Percentiles rank a stretch among this genome's conserved stretches.
Conservation (phyloP, 2,113 vertebrate genomes). For the Labeo catla region DNA sequence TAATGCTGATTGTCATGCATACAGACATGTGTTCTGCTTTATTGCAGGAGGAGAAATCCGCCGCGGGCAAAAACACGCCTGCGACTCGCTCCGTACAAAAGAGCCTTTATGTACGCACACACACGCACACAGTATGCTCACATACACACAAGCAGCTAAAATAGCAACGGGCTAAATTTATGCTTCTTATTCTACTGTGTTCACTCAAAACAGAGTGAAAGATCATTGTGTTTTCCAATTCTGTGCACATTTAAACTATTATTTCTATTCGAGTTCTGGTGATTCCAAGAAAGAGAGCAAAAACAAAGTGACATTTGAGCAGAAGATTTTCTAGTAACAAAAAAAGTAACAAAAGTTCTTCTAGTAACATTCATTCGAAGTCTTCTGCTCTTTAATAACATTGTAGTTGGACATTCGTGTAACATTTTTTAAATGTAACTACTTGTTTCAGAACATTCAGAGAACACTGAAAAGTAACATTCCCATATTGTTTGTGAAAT, state of each 20-base stretch:
- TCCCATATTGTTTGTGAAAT: too few relatives aligned
- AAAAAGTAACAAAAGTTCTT: too few relatives aligned
- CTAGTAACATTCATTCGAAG: too few relatives aligned
- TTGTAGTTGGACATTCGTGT: too few relatives aligned
- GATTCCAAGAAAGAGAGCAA: constrained; percentile 5
- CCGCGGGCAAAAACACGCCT: constrained; percentile 2
- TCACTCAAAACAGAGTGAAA: constrained; percentile 11
- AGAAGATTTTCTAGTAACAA: not conserved
- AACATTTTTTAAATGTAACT: too few relatives aligned
- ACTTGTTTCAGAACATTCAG: too few relatives aligned
- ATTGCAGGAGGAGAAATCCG: constrained; percentile 1
- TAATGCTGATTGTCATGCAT: constrained; percentile 28
- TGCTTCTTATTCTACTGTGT: constrained; percentile 9
- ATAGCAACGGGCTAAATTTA: not conserved
- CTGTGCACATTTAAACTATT: not conserved
- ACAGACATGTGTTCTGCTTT: constrained; percentile 29
- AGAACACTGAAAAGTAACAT: too few relatives aligned
- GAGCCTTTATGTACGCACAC: constrained; percentile 3
- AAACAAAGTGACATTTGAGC: not conserved
- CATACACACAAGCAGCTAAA: not conserved
- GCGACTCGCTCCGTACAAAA: not conserved
- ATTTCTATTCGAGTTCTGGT: not conserved
- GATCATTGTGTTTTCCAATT: not conserved
- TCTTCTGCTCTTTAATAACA: too few relatives aligned
- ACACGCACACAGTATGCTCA: not conserved